These are phyloP conservation scores for Lontra canadensis DNA, from an alignment of 2,113 vertebrate species.

Conservation along the genomic window DNA sequence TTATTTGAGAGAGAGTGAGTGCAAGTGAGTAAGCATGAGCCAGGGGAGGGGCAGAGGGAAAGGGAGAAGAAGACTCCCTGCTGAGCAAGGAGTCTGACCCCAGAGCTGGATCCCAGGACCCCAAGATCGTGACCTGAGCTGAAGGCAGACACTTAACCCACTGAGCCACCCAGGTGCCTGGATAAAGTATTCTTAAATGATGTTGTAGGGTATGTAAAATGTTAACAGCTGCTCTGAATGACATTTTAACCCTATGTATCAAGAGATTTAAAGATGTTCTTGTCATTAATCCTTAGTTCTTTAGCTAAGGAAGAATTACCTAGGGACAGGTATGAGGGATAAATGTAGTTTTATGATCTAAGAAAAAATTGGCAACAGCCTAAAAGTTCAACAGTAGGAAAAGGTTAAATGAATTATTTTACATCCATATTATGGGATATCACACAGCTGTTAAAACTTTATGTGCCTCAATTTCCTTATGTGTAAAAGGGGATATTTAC, in stretches of 20 bases:
- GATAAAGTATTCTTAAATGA: slow-evolving; percentile 18
- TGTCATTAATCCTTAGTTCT: not conserved
- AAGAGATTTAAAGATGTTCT: not conserved
- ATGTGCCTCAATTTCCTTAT: not conserved
- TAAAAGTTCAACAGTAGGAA: slow-evolving; percentile 20
- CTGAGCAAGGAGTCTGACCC: not conserved
- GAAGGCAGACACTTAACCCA: not conserved
- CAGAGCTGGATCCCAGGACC: not conserved
- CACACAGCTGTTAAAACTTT: not conserved
- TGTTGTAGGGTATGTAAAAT: not conserved
- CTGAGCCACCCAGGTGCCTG: not conserved
- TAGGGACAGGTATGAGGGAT: not conserved
- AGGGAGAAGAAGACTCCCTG: not conserved
- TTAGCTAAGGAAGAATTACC: not conserved
- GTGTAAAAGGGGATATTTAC: not conserved
- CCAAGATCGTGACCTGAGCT: not conserved
- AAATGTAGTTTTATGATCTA: not conserved
- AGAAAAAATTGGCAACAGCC: not conserved
- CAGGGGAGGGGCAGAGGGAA: not conserved
- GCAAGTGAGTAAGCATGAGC: not conserved
- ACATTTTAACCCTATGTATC: not conserved
- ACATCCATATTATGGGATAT: not conserved
- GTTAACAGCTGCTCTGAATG: not conserved
- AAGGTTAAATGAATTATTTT: not conserved
- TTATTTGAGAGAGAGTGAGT: not conserved